A percentile compares a stretch with the other conserved stretches of the same genome.
Evolutionary conservation across 2,888 invertebrate genomes (phyloP).

Genomic region (Drosophila robusta): DNA sequence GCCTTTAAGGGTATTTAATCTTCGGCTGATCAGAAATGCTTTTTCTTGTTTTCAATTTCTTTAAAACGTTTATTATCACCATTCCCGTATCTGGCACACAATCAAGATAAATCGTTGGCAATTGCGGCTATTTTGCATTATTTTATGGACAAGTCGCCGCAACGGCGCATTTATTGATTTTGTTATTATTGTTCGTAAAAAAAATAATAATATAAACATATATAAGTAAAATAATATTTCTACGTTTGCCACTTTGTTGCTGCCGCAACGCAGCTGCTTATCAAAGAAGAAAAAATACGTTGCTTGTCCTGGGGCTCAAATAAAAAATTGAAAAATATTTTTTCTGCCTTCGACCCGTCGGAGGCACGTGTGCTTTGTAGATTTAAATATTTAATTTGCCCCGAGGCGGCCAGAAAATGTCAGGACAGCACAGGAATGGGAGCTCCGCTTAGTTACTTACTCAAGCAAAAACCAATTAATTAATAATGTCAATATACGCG

Average conservation of each 20-base stretch:
- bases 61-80: constrained; percentile 69
- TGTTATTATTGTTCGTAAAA: constrained; percentile 55
- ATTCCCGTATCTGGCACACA: constrained; percentile 54
- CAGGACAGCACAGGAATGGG: constrained; percentile 7
- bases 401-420: constrained; percentile 27
- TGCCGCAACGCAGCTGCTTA: constrained; percentile 17
- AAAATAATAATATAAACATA: constrained; percentile 29
- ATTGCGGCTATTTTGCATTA: constrained; percentile 68
- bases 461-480: constrained; percentile 73
- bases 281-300: constrained; percentile 30
- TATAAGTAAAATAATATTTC: constrained; percentile 25
- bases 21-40: neutral
- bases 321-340: constrained; percentile 54
- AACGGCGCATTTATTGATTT: constrained; percentile 74
- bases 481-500: constrained; percentile 75
- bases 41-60: constrained; percentile 51
- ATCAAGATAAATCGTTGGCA: constrained; percentile 76
- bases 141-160: constrained; percentile 70
- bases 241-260: constrained; percentile 18
- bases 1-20: neutral
- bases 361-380: constrained; percentile 27
- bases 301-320: constrained; percentile 10
- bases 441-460: constrained; percentile 49
- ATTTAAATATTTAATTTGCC: constrained; percentile 75
- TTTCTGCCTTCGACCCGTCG: neutral